These are phyloP conservation scores for Taxidea taxus DNA, from an alignment of 2,113 vertebrate species.

Conservation along the genomic window DNA sequence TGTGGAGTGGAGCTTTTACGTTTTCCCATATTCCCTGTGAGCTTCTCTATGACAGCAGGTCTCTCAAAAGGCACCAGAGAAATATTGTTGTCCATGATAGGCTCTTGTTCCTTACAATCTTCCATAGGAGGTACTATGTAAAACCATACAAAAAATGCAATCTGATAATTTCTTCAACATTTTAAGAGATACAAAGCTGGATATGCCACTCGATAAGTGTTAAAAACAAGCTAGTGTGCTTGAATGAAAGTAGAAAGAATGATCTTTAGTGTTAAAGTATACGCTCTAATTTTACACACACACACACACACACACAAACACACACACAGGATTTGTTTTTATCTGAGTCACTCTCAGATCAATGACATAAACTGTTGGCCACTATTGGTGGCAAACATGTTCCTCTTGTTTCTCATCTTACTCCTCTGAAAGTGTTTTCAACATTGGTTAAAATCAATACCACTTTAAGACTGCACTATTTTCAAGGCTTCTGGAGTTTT, in stretches of 20 bases:
- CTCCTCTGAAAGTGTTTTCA: constrained; percentile 54
- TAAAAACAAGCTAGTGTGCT: constrained; percentile 2
- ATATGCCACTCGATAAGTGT: neutral
- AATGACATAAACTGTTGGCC: constrained; percentile 29
- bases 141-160: constrained; percentile 81
- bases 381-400: neutral
- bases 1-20: constrained; percentile 99
- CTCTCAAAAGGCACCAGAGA: constrained; percentile 93
- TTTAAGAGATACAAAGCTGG: constrained; percentile 40
- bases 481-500: constrained; percentile 36
- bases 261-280: neutral
- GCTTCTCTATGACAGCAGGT: constrained; percentile 97
- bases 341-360: constrained; percentile 26
- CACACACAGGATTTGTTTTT: constrained; percentile 26
- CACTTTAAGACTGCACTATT: constrained; percentile 27
- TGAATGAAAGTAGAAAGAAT: neutral
- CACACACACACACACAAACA: neutral
- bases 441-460: constrained; percentile 55
- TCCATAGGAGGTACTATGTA: constrained; percentile 88
- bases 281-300: neutral
- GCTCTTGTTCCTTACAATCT: constrained; percentile 90
- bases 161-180: constrained; percentile 79
- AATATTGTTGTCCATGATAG: constrained; percentile 91
- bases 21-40: constrained; percentile 96
- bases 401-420: constrained; percentile 48